Conservation (phyloP, 2,797 vertebrate genomes). For the Poeciliopsis turneri region DNA sequence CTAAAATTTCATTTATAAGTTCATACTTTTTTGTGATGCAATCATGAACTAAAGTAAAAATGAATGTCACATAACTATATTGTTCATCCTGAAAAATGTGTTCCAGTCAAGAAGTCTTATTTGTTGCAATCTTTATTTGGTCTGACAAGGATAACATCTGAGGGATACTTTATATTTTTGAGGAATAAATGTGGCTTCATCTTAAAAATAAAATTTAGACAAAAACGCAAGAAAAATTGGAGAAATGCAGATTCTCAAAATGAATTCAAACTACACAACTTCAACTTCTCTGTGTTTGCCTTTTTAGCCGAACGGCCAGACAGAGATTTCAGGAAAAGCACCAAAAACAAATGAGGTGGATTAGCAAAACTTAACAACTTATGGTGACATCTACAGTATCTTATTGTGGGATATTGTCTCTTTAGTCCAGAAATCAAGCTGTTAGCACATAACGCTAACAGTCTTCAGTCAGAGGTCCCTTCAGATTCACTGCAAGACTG, state of each 20-base stretch:
- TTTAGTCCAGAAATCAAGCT: no score
- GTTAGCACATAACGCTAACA: no score
- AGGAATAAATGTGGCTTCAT: neutral
- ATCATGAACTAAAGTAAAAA: neutral
- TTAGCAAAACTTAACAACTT: no score
- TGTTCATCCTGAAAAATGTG: neutral
- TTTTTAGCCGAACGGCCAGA: no score
- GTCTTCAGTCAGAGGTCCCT: neutral
- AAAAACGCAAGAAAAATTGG: neutral
- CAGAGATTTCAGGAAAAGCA: no score
- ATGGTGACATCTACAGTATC: no score
- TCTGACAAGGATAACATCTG: neutral
- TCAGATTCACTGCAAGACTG: neutral
- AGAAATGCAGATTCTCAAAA: neutral
- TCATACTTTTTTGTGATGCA: neutral
- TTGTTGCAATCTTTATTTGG: neutral
- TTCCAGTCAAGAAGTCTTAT: neutral
- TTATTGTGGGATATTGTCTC: no score
- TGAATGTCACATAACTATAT: neutral
- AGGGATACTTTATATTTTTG: neutral
- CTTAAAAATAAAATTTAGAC: neutral
- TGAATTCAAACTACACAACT: no score
- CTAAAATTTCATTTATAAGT: neutral
- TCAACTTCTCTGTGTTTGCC: no score
- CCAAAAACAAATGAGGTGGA: no score